Evolutionary conservation across 2,888 invertebrate species (phyloP), one percentile per base, ranked within the genome.

Genomic region (Hydrotaea diabolus): DNA sequence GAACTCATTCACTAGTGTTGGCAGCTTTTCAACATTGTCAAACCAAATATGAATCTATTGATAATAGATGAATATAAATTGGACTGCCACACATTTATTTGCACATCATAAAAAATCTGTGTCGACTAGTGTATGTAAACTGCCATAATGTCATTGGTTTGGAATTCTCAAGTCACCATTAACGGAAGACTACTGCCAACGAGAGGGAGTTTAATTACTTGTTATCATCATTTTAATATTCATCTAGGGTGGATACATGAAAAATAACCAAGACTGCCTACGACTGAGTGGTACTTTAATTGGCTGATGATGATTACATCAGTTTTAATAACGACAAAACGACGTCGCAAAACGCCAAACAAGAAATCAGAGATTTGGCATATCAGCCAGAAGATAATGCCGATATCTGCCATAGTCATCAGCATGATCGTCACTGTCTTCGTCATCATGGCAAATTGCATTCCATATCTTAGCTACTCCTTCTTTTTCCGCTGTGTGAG

Each of bases 361-460:
- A 23, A 21, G 11, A 55, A 55, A 55, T 55, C 55, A 55, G 21
- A 55, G 55, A 55, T 31, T 31, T 31, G 3, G 31, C 7, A 31
- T 17, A 55, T 2, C 59, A 59, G 26, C 26, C 21, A 23, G 55
- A 21, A 46, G 26, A 26, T 15, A 59, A 59, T 13, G 13, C 59
- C 23, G 23, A 15, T 59, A 26, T 15, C 23, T 26, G 23, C 15
- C 9, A 23, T 2, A 8, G 9, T 57, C 23, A 57, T 57, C 57
- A 57, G 19, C 23, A 23, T 53, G 9, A 53, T 53, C 53, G 3
- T 53, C 53, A 17, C 13, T 19, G 19, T 55, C 55, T 21, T 21
- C 19, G 11, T 55, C 55, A 21, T 59, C 59, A 59, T 59, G 26
- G 15, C 11, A 59, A 59, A 59, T 59, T 59, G 59, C 59, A 26